Conservation (phyloP, 2,888 invertebrate genomes). For the Arctia plantaginis region DNA sequence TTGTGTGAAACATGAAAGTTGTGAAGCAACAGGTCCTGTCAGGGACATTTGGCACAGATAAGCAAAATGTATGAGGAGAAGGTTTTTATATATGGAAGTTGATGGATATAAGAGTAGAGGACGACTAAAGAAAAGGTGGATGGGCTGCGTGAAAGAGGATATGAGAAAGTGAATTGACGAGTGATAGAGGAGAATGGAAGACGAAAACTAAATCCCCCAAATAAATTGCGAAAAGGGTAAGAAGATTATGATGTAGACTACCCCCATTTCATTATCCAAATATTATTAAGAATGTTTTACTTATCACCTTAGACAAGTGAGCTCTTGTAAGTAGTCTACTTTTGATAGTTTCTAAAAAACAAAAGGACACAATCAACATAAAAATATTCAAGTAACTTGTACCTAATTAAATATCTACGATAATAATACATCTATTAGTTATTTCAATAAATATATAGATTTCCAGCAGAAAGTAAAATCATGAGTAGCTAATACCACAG, state of each 20-base stretch:
- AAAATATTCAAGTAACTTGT: background rate
- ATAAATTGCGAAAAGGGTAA: background rate
- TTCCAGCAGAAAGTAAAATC: background rate
- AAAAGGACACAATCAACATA: background rate
- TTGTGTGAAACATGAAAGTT: too few relatives aligned
- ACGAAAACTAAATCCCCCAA: too few relatives aligned
- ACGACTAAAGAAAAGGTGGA: background rate
- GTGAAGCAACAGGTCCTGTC: too few relatives aligned
- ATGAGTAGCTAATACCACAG: background rate
- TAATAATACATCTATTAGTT: background rate
- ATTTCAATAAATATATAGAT: background rate
- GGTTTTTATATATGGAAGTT: too few relatives aligned
- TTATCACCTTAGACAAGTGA: background rate
- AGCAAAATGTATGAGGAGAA: too few relatives aligned
- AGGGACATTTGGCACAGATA: too few relatives aligned
- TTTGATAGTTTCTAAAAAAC: background rate
- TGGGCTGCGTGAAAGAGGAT: background rate
- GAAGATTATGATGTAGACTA: background rate
- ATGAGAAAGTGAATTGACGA: background rate
- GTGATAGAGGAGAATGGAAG: too few relatives aligned
- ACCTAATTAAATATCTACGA: background rate
- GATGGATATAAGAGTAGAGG: too few relatives aligned
- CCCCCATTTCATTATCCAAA: too few relatives aligned
- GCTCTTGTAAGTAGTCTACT: background rate
- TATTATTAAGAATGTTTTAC: background rate